Base-by-base conservation (phyloP, 2,888 invertebrate species). In the Rotaria sp. region DNA sequence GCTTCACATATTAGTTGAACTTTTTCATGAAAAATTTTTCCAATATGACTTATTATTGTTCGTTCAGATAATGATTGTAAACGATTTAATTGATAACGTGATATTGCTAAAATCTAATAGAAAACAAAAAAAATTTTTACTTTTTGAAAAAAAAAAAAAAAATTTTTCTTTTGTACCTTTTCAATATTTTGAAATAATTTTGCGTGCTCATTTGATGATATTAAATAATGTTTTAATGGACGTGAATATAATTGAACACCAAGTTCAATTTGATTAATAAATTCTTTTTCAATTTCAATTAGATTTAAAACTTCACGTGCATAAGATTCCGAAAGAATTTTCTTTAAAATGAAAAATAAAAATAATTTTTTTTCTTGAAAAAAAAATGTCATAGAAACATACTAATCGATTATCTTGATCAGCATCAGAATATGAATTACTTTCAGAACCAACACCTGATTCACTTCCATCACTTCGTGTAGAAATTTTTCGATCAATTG, bases 1-100 rank as follows among this genome's bases (percentile, higher is more conserved):
- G 80, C 80, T 80, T 80, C 80, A 45, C 80, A 80, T 26, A 80
- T 80, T n/a, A 80, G n/a, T 80, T 80, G 80, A 80, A 45, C 35
- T 80, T 80, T 80, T 45, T 80, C 80, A n/a, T 80, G 45, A 80
- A 80, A 80, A 15, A 80, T 45, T 45, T 80, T 80, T n/a, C 80
- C 80, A 41, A 80, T 45, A n/a, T 26, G 35, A n/a, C 15, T 38
- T 15, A 80, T n/a, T 21, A 80, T 41, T 15, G 26, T 80, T 13
- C n/a, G 13, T 15, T 80, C 45, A 7, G 80, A 45, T 80, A 80
- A 45, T 45, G n/a, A 38, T 45, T 45, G 45, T 45, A 80, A n/a
- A 45, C 45, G 41, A 80, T 35, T 80, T 80, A 80, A 45, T 80
- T 80, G 80, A 80, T 80, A 80, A 45, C 80, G 41, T 45, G 80